Base-by-base conservation (phyloP, 2,888 invertebrate species). In the Elmis aenea region DNA sequence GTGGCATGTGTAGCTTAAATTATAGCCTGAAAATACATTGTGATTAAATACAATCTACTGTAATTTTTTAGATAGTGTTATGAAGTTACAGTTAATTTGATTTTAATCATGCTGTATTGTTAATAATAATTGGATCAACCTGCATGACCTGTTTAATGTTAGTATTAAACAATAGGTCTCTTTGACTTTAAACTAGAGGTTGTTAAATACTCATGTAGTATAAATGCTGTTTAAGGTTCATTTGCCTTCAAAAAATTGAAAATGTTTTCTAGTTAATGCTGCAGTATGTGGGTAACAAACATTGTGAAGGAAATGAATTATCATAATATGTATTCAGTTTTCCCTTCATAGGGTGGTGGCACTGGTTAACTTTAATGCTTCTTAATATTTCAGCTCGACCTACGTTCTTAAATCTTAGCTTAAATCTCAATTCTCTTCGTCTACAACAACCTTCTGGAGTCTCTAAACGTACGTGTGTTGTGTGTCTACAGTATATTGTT, bases 341-440 rank as follows among this genome's bases (percentile, higher is more conserved):
- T n/a, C n/a, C n/a, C n/a, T n/a, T n/a, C n/a, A n/a, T n/a, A n/a
- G n/a, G n/a, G n/a, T n/a, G n/a, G n/a, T n/a, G n/a, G n/a, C n/a
- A n/a, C n/a, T n/a, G n/a, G n/a, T n/a, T n/a, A 13, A 13, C 10
- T 26, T 27, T 44, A 22, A 44, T 26, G 16, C 22, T 13, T 54
- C 55, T 55, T 60, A 49, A 55, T 69, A 73, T 84, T 85, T 77
- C 93, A 95, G 94, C 94, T 73, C 89, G 95, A 66, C 95, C 95
- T 68, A 95, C 93, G 71, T 95, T 93, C 83, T 85, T 95, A 76
- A 94, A 93, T 83, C 86, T 95, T 77, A 91, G 86, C 78, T 78
- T 90, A 79, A 91, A 88, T 79, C 81, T 89, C 74, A 91, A 90
- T 78, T 82, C 87, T 64, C 78, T 89, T 75, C 83, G 89, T 72